Conservation (phyloP, 1,140 invertebrate genomes). For the Drosophila bipectinata region DNA sequence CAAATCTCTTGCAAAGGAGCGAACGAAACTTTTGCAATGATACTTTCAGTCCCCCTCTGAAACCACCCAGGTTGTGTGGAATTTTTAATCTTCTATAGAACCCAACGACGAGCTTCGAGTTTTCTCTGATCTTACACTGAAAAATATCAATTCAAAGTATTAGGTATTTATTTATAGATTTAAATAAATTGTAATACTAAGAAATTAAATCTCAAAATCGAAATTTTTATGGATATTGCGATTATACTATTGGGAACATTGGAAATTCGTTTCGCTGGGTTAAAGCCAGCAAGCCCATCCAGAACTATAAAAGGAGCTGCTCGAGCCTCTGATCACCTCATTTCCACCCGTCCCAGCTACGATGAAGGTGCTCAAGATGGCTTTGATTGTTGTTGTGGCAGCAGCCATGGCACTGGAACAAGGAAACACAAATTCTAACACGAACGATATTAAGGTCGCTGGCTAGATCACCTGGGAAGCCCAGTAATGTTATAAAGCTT, state of each 20-base stretch:
- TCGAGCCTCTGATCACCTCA: neutral
- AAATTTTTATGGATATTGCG: no score
- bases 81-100: constrained; percentile 77
- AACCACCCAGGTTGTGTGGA: constrained; percentile 70
- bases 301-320: neutral
- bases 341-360: neutral
- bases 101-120: constrained; percentile 31
- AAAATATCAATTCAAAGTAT: neutral
- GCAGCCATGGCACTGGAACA: neutral
- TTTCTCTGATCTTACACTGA: constrained; percentile 17
- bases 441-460: neutral
- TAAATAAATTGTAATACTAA: no score
- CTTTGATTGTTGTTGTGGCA: neutral
- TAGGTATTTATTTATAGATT: no score
- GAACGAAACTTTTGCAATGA: constrained; percentile 78
- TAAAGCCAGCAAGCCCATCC: neutral
- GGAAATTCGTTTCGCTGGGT: neutral
- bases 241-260: neutral
- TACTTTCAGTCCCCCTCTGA: constrained; percentile 49
- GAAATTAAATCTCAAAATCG: no score
- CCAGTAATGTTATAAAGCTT: neutral
- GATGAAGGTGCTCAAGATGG: neutral
- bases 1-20: constrained; percentile 61
- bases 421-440: neutral
- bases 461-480: neutral